Base-by-base conservation (phyloP, 2,888 invertebrate genomes). In the Philhelius pedissequus region DNA sequence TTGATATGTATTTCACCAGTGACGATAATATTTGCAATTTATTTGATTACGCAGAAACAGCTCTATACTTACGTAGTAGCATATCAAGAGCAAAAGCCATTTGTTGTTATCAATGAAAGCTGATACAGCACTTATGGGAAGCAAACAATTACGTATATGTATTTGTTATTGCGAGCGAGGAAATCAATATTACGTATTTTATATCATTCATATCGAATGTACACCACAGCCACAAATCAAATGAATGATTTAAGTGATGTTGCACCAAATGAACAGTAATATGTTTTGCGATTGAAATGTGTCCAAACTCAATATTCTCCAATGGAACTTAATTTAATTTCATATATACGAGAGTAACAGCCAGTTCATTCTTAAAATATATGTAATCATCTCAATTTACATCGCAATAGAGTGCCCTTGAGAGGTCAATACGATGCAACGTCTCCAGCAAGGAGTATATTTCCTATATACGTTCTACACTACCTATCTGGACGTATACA, bases 331-430 rank as follows among this genome's bases (percentile, higher is more conserved):
- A 70, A 70, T 56, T 80, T 56, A 15, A 8, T 9, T 9, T 2
- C n/a, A n/a, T n/a, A 11, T 2, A 54, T 18, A 18, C 6, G 54
- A 11, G 6, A 56, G 20, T 11, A 20, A 6, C 32, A 54, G 27
- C 48, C 18, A 48, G 40, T 64, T 60, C 35, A 66, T 71, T 81
- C 56, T 71, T 66, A 50, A 71, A 71, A 43, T 74, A 43, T 74
- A 60, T 62, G 43, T 58, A 76, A 43, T 81, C 76, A 68, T 40
- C 64, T 76, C 43, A 70, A 81, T 71, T 66, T 76, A 30, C 81
- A 76, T 76, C 81, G 81, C 77, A 81, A 58, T 81, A 76, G 70
- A 58, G 30, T 77, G 43, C 81, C 81, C 77, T 82, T 82, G 73
- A 77, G 35, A 68, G 82, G 82, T 82, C 66, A 82, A 43, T 56